Base-by-base conservation (phyloP, 2,888 invertebrate genomes). In the Agrotis exclamationis region DNA sequence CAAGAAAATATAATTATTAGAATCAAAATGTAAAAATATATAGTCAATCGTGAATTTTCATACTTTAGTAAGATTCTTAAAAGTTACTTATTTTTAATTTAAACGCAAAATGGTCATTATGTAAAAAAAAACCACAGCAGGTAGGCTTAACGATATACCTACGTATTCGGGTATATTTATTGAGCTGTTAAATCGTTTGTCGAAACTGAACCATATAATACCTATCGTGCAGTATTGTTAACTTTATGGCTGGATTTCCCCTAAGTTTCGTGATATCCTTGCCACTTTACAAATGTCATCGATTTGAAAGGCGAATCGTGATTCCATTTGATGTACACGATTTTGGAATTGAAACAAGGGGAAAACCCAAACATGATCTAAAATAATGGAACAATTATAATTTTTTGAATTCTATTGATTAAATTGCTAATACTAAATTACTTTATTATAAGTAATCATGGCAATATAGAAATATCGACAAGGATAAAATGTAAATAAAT, bases 271-370 rank as follows among this genome's bases (percentile, higher is more conserved):
- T 90, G 91, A 93, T 93, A 94, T 95, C 94, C 93, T 95, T 93
- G 93, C 93, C 85, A 87, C 88, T 89, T 90, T 87, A 92, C 90
- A 93, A 94, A 94, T 94, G 94, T 93, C 93, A 94, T 91, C 89
- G 87, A 90, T 92, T 95, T 92, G 94, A 95, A 95, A 95, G 94
- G 95, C 90, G 90, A 94, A 89, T 95, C 95, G 95, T 95, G 95
- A 94, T 93, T 88, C 84, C 88, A 88, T 91, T 90, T 88, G 86
- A 85, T 84, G 85, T 63, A 86, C 87, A 89, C 86, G 81, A 82
- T 90, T 94, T 94, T 89, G 90, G 91, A 86, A 85, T 85, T 88
- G 83, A 90, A 90, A 87, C 86, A 85, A 57, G 93, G 94, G 91
- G 92, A 94, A 39, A 93, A 83, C 93, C 85, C 81, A 70, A 75